Percentiles rank a stretch among this genome's conserved stretches.
These are phyloP conservation scores for Anoplolepis gracilipes DNA, from an alignment of 1,140 invertebrate genomes.

Conservation along the genomic window DNA sequence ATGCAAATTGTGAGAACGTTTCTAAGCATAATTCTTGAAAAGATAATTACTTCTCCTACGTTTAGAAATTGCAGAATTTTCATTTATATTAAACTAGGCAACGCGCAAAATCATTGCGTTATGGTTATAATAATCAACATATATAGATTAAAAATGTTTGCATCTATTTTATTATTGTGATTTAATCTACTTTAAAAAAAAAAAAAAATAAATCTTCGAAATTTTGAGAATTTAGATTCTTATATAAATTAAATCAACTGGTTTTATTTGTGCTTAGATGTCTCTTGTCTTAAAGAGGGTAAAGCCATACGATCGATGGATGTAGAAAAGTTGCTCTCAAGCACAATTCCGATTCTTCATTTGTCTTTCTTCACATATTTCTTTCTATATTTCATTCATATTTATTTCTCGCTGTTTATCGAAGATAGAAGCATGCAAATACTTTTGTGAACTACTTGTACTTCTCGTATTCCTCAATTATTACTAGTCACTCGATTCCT, in stretches of 20 bases:
- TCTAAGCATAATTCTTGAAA: too few relatives aligned
- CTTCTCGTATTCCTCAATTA: neutral
- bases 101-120: too few relatives aligned
- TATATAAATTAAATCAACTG: neutral
- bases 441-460: slow-evolving; percentile 2
- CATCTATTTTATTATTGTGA: neutral
- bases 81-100: neutral
- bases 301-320: neutral
- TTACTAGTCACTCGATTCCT: slow-evolving; percentile 1
- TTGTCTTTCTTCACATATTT: neutral
- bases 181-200: neutral
- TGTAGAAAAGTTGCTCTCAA: neutral
- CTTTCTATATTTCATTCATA: neutral
- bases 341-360: neutral
- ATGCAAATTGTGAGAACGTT: neutral
- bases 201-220: neutral
- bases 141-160: neutral
- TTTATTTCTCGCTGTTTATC: neutral
- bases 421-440: slow-evolving; percentile 12
- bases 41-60: neutral
- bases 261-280: neutral
- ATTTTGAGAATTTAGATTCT: neutral
- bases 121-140: neutral
- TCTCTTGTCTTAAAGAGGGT: neutral
- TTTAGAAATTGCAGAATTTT: neutral